Evolutionary conservation across 1,140 invertebrate species (phyloP), one percentile per base, ranked within the genome.

Genomic region (Ceratosolen fusciceps): DNA sequence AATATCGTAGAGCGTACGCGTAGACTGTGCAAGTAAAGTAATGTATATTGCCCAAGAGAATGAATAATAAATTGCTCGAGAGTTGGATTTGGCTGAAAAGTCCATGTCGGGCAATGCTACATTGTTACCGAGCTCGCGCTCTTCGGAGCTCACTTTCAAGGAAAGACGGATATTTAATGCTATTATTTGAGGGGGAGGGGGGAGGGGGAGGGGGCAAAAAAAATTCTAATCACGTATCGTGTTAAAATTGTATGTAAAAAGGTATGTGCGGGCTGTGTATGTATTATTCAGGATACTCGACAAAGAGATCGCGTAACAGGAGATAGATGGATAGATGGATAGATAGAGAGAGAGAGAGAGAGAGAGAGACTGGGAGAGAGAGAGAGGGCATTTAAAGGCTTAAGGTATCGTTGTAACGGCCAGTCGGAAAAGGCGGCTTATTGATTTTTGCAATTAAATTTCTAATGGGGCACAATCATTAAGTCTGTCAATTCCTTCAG

Each of bases 391-490:
- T n/a, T n/a, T n/a, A n/a, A n/a, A n/a, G n/a, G n/a, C n/a, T n/a
- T n/a, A n/a, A n/a, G n/a, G n/a, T n/a, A n/a, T n/a, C n/a, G n/a
- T n/a, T n/a, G n/a, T n/a, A n/a, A n/a, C n/a, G n/a, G n/a, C n/a
- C n/a, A n/a, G n/a, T n/a, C n/a, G n/a, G n/a, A 65, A 65, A 34
- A 37, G 7, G 9, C 31, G 34, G 2, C 14, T 65, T 65, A 37
- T 65, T 65, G 19, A 65, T 37, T 37, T 65, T 62, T 34, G 60
- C 21, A 21, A 62, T 62, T 62, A 62, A 62, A 62, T 31, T 31
- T 34, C 16, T 34, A 34, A 62, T 62, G 24, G n/a, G n/a, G 58
- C 29, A 19, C 10, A 34, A 62, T 34, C 31, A 16, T 62, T 62
- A 62, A 62, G 19, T 62, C 24, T 24, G 26, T 62, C 12, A 34